phyloP scores from a whole-genome alignment of 2,113 vertebrate genomes.

The Pterocles burchelli region DNA sequence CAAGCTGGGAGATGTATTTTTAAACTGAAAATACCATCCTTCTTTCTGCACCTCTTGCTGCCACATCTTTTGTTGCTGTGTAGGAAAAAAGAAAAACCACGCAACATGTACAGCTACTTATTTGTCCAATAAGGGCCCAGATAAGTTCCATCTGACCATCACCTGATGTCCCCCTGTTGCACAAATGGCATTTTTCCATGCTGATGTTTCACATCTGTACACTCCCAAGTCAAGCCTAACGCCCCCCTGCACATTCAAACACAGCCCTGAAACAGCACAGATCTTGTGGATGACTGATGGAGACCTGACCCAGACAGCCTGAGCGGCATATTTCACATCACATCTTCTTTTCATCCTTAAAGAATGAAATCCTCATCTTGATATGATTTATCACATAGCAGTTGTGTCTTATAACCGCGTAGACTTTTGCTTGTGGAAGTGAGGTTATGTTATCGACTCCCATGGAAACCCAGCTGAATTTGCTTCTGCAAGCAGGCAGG shows the following conservation, averaged over 20 bases:
- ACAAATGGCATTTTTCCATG: neutral
- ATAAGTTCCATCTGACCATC: neutral
- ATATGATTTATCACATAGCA: neutral
- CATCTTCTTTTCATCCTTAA: neutral
- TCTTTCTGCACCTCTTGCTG: neutral
- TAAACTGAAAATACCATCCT: neutral
- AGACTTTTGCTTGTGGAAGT: neutral
- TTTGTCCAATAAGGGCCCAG: neutral
- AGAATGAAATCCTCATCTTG: neutral
- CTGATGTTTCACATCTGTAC: neutral
- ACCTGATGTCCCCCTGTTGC: neutral
- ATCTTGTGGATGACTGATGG: neutral
- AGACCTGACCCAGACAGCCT: neutral
- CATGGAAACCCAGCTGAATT: neutral
- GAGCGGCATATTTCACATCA: neutral
- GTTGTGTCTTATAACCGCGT: neutral
- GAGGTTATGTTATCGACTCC: neutral
- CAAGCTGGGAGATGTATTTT: neutral
- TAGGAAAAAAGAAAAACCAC: neutral
- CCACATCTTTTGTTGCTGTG: neutral
- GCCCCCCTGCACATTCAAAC: fast-evolving
- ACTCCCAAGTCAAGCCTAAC: neutral
- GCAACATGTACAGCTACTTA: neutral
- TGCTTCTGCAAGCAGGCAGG: neutral
- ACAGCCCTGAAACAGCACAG: fast-evolving